Evolutionary conservation across 2,797 vertebrate species (phyloP).

Genomic region (Sardinella longiceps): DNA sequence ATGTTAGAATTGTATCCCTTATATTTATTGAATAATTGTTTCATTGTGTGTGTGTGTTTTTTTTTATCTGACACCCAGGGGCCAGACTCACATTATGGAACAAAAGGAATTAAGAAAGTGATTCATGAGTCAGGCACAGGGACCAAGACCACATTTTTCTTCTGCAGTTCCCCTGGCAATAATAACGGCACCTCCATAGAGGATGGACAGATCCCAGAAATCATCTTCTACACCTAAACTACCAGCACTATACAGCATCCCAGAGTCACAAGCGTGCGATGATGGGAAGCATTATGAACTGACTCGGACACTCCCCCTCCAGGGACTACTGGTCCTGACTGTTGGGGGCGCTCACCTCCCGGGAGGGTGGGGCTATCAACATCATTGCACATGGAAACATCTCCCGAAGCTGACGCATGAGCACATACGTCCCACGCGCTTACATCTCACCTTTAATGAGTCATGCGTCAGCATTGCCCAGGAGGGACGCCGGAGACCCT

Average conservation of each 20-base stretch:
- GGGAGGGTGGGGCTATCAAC: not conserved
- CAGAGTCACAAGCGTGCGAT: not conserved
- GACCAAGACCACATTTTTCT: constrained; percentile 95
- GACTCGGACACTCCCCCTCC: not conserved
- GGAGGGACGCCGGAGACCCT: not conserved
- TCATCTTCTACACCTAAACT: constrained; percentile 94
- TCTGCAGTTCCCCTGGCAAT: constrained; percentile 96
- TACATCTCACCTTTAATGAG: constrained; percentile 12
- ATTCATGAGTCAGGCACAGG: constrained; percentile 89
- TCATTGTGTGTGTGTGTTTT: not conserved
- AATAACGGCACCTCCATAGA: constrained; percentile 98
- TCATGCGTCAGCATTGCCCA: not conserved
- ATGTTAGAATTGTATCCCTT: too few relatives aligned
- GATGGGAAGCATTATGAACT: not conserved
- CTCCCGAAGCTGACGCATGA: not conserved
- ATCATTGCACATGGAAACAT: constrained; percentile 10
- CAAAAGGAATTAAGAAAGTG: constrained; percentile 94
- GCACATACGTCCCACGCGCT: not conserved
- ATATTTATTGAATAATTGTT: not conserved
- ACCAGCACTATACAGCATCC: not conserved
- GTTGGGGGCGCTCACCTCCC: not conserved
- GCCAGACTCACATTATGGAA: constrained; percentile 96
- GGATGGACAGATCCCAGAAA: constrained; percentile 98
- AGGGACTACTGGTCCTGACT: not conserved
- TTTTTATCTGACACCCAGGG: constrained; percentile 72